Percentiles rank a stretch among this genome's conserved stretches.
Evolutionary conservation across 2,888 invertebrate species (phyloP).

Genomic region (Keiferia lycopersicella): DNA sequence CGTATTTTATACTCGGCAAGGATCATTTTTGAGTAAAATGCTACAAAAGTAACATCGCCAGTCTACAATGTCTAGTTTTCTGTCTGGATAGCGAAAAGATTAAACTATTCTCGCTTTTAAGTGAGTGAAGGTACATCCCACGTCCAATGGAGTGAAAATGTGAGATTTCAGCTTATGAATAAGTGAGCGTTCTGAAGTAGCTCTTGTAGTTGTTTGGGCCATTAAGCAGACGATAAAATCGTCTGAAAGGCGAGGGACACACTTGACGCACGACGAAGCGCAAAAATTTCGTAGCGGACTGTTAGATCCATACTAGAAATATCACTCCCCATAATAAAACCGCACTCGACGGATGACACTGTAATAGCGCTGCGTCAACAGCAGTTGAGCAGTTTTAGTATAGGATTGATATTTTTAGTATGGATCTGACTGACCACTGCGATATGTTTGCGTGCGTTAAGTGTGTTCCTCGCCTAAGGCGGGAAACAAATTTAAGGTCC

Average conservation of each 20-base stretch:
- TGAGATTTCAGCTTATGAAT: conserved; percentile 21
- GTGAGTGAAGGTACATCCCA: not conserved
- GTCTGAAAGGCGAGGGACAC: not conserved
- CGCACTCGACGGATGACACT: too few species aligned
- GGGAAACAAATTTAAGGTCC: too few species aligned
- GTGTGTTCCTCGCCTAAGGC: too few species aligned
- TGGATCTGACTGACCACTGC: too few species aligned
- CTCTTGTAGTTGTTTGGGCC: not conserved
- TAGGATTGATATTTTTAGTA: too few species aligned
- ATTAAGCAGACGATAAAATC: not conserved
- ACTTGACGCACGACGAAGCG: too few species aligned
- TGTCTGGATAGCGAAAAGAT: conserved; percentile 64
- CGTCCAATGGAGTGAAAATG: conserved; percentile 4
- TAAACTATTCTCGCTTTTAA: conserved; percentile 54
- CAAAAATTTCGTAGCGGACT: too few species aligned
- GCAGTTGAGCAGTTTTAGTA: too few species aligned
- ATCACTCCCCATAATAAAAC: too few species aligned
- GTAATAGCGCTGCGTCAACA: too few species aligned
- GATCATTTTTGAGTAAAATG: conserved; percentile 4
- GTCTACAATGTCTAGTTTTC: conserved; percentile 60
- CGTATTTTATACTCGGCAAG: conserved; percentile 6
- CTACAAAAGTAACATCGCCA: not conserved
- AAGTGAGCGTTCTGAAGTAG: conserved; percentile 8
- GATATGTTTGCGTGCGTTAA: too few species aligned
- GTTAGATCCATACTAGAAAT: too few species aligned